These are phyloP conservation scores for Chelmon rostratus DNA, from an alignment of 2,797 vertebrate species.

Conservation along the genomic window DNA sequence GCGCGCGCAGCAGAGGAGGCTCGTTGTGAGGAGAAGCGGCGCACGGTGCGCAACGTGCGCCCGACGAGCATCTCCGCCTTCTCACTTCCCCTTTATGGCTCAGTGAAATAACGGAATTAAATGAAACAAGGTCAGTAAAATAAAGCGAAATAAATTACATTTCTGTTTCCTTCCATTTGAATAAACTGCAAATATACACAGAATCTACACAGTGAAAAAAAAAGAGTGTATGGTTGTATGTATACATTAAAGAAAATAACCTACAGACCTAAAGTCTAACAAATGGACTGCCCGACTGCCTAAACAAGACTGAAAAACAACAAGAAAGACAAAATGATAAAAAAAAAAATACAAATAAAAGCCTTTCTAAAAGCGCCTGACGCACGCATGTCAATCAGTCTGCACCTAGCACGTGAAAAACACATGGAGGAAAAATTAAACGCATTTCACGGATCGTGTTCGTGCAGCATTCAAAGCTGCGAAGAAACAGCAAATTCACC, in stretches of 20 bases:
- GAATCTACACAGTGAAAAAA: not conserved
- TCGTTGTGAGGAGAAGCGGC: conserved; percentile 5
- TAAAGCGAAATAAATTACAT: not conserved
- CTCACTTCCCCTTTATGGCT: conserved; percentile 41
- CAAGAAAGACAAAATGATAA: not conserved
- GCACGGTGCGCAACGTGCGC: conserved; percentile 44
- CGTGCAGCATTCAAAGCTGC: not conserved
- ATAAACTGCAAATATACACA: not conserved
- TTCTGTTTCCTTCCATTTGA: not conserved
- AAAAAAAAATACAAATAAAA: too few relatives aligned
- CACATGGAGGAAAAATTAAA: not conserved
- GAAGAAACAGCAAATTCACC: not conserved
- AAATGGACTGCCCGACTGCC: not conserved
- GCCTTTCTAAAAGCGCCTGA: not conserved
- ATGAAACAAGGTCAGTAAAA: not conserved
- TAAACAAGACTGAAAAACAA: not conserved
- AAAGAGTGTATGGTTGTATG: not conserved
- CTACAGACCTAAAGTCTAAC: rapidly evolving
- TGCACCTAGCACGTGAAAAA: not conserved
- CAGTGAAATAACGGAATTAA: conserved; percentile 3
- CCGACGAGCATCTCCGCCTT: conserved; percentile 52
- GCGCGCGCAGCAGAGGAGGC: not conserved
- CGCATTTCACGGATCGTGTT: not conserved
- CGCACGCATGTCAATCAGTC: not conserved
- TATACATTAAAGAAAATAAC: too few relatives aligned